Base-by-base conservation (phyloP, 2,113 vertebrate species). In the Arvicanthis niloticus region DNA sequence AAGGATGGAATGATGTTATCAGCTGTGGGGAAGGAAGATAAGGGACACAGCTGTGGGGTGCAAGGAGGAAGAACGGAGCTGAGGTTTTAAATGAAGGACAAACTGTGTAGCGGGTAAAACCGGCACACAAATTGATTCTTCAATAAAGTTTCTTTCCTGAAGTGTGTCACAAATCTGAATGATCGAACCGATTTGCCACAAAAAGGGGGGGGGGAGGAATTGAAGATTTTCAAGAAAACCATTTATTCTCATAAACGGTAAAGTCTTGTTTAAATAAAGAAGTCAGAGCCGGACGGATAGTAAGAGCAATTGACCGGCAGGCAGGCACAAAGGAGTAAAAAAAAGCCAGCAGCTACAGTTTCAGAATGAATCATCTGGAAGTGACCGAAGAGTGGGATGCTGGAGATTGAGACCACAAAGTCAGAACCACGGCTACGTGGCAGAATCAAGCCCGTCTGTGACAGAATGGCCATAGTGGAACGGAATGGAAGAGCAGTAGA, bases 221-320 rank as follows among this genome's bases (percentile, higher is more conserved):
- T 53, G 24, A 84, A 34, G 29, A 40, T 89, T 95, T 89, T 93
- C 58, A 92, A 87, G n/a, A 26, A 26, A 81, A 76, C 68, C 29
- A 81, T 37, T 42, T 81, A 68, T 65, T 65, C 24, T 4, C 5
- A 34, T 70, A 67, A 29, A 82, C 51, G 72, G 42, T 45, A 51
- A 34, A 89, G 48, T 62, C 40, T 62, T 60, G 13, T 22, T 58
- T 42, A 21, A 67, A 77, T 34, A 89, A 88, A 78, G 67, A 91
- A 40, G 24, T 58, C 42, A 76, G 34, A 19, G n/a, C 7, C 87
- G 12, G 80, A 40, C 17, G 73, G 62, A 48, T 1, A 42, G 12
- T 51, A 72, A 76, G 31, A 22, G 5, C 4, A 24, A 8, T 3
- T 90, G 78, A 87, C 51, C 42, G 80, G 7, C 6, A 65, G 5